Evolutionary conservation across 2,797 vertebrate species (phyloP), one percentile per base, ranked within the genome.

Genomic region (Enteromius argenteus): DNA sequence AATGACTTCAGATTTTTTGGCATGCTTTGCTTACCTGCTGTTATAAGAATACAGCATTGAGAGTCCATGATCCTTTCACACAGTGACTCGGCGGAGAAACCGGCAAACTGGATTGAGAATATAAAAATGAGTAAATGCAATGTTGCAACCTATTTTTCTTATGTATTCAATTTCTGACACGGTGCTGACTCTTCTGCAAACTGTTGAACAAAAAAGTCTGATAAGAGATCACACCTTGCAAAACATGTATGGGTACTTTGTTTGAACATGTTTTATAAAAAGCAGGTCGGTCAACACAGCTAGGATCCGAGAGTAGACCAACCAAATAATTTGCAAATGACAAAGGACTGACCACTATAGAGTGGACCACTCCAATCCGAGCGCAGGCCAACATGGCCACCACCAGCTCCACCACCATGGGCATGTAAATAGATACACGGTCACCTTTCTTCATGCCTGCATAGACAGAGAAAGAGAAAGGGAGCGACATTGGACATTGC

Each of bases 381-480:
- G 94, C 95, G 32, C 98, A 99, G 4, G 97, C 97, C 6, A 99
- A 91, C 98, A 99, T 99, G 87, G 98, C 97, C 0, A 99, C 91
- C 74, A 99, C 97, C 79, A 99, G 94, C 90, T 99, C 98, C 66
- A 97, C 93, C 86, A 99, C 96, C 98, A 99, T 99, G 1, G 98
- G 98, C 97, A 99, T 96, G 92, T 99, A 99, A 84, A 99, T 97
- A 89, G 98, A 97, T 68, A 99, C 92, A 0, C 97, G 92, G 88
- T 99, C 97, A 0, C 98, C 98, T 88, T 99, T 99, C 87, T 94
- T 97, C 90, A 99, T 93, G 0, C 98, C 98, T 99, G 83, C 10
- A 77, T n/a, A 32, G 30, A 68, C 71, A 81, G 8, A n/a, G n/a
- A 79, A 17, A 56, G 9, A 66, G 39, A 71, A 2, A 9, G 30